Evolutionary conservation across 2,113 vertebrate genomes (phyloP), one percentile per base, ranked within the genome.

Genomic region (Hystrix brachyura): DNA sequence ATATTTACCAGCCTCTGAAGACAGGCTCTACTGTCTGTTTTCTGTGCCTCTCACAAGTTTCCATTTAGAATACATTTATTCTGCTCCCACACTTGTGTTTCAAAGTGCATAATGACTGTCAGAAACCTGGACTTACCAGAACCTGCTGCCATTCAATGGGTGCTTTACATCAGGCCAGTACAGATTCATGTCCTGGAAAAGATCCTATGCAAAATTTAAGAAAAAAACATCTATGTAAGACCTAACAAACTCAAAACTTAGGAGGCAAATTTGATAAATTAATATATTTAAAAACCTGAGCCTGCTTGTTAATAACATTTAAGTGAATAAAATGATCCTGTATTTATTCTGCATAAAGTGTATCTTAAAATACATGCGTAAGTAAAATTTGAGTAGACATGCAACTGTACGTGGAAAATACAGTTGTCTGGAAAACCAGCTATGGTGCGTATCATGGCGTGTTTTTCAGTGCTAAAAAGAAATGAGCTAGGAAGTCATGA

Each of bases 111-210:
- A 25, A 8, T 0, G 29, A 48, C 80, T 11, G 3, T 3, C 2
- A 0, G 21, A 32, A 27, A 71, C 43, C 46, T n/a, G 29, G 64
- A 98, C 98, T 98, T 72, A 99, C 99, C 99, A 99, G 94, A 99
- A 98, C 0, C 89, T 79, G 25, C 98, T 99, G 51, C 88, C 60
- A 55, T 99, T 99, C 21, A 89, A 96, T 0, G 97, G 82, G 91
- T 99, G 99, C 80, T 99, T 94, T 10, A 99, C 65, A 69, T 99
- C 99, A 7, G 99, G 99, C 99, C 99, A 99, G 38, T 96, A 98
- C 0, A 0, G 95, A 85, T 96, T 98, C 99, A 99, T 98, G 69
- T 99, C 98, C 32, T 79, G 43, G 65, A 99, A 0, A 38, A 99
- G 97, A 90, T 99, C 98, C 99, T 99, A 65, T 0, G 6, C 21